These are phyloP conservation scores for Andrena minutula DNA, from an alignment of 2,888 invertebrate species.

Conservation along the genomic window DNA sequence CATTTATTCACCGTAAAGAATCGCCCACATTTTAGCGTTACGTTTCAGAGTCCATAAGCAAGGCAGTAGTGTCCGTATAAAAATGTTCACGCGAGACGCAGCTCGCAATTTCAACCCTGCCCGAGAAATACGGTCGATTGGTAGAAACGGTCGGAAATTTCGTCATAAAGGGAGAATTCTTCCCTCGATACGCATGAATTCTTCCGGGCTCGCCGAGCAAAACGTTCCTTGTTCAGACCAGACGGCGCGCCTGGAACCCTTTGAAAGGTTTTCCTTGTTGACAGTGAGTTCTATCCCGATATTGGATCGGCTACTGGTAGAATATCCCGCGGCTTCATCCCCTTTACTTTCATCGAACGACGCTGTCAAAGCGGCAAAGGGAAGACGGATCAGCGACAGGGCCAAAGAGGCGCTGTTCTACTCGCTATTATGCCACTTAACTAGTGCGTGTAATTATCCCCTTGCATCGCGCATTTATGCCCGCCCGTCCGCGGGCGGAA, in stretches of 20 bases:
- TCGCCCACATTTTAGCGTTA: too few relatives aligned
- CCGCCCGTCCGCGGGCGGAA: neutral
- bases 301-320: constrained; percentile 31
- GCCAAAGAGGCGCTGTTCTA: neutral
- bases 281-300: constrained; percentile 46
- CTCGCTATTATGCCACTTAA: constrained; percentile 16
- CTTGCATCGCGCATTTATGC: constrained; percentile 23
- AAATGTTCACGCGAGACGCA: neutral
- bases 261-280: constrained; percentile 61
- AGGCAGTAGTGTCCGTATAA: neutral
- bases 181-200: constrained; percentile 10
- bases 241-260: constrained; percentile 31
- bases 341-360: constrained; percentile 35
- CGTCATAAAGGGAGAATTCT: neutral
- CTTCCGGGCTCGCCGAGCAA: constrained; percentile 26
- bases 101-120: neutral
- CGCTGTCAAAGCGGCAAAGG: constrained; percentile 5
- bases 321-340: constrained; percentile 43
- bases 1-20: too few relatives aligned
- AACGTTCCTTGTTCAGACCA: constrained; percentile 27
- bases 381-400: constrained; percentile 17
- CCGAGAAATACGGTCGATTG: neutral
- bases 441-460: constrained; percentile 29
- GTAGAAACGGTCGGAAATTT: neutral
- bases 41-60: neutral